Evolutionary conservation across 2,113 vertebrate species (phyloP).

Genomic region (human): DNA sequence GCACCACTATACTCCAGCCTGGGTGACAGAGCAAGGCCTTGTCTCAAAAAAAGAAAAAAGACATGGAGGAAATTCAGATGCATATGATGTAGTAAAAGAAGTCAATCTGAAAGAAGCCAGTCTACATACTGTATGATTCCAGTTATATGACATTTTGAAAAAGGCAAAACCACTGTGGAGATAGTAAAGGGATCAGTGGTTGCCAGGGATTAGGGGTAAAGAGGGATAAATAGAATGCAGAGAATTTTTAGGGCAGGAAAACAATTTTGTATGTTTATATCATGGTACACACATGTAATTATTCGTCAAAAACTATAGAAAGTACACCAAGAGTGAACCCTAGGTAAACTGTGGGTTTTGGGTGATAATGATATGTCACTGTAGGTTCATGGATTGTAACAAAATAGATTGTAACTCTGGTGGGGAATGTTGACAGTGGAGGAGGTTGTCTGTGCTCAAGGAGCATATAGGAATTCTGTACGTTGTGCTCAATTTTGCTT

Average conservation of each 20-base stretch:
- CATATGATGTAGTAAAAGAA: background rate
- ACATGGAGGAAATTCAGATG: background rate
- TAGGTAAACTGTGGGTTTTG: background rate
- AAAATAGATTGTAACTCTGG: background rate
- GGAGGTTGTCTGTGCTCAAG: background rate
- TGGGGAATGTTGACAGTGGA: background rate
- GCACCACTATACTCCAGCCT: too few species aligned
- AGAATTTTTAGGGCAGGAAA: background rate
- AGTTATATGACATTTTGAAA: background rate
- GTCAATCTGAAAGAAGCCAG: background rate
- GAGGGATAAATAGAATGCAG: background rate
- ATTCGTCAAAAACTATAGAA: background rate
- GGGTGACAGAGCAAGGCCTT: too few species aligned
- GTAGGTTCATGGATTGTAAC: background rate
- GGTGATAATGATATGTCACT: background rate
- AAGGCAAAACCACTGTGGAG: background rate
- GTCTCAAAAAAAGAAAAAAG: background rate
- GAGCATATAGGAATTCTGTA: background rate
- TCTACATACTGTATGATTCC: background rate
- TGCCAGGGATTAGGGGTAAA: background rate
- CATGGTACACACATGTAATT: background rate
- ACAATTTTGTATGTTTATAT: background rate
- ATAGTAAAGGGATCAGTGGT: background rate
- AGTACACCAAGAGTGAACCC: background rate
- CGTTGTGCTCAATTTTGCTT: background rate